A percentile compares a stretch with the other conserved stretches of the same genome.
phyloP scores from a whole-genome alignment of 2,113 vertebrate species.

The Nannospalax galili region DNA sequence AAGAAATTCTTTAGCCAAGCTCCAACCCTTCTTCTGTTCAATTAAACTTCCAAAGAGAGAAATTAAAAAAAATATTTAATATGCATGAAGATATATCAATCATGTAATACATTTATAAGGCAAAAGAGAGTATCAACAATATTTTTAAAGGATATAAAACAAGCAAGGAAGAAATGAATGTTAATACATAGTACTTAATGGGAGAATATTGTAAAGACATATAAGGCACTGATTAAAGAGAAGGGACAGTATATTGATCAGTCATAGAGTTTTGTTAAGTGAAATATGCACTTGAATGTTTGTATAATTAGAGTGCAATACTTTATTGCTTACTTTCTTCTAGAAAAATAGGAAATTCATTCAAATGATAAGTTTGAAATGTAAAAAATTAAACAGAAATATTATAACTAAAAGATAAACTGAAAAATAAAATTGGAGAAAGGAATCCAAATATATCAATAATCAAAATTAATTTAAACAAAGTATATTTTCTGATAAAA shows the following conservation, averaged over 20 bases:
- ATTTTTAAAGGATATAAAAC: not conserved
- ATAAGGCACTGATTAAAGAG: not conserved
- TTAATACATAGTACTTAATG: not conserved
- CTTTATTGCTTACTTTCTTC: not conserved
- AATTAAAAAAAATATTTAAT: not conserved
- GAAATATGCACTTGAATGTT: constrained; percentile 14
- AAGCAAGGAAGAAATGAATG: not conserved
- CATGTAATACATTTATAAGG: not conserved
- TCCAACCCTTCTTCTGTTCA: no score
- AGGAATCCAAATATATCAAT: not conserved
- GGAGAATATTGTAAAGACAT: not conserved
- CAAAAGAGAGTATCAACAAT: not conserved
- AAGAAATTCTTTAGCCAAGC: no score
- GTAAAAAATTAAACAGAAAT: not conserved
- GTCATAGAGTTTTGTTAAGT: not conserved
- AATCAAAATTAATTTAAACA: constrained; percentile 31
- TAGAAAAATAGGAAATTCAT: not conserved
- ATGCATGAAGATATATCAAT: not conserved
- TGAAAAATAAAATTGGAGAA: not conserved
- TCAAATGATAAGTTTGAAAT: not conserved
- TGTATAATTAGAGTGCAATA: not conserved
- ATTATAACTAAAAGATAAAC: not conserved
- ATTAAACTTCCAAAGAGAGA: no score
- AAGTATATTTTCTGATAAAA: not conserved
- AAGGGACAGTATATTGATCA: not conserved